Conservation (phyloP, 2,113 vertebrate species). For the Fukomys damarensis region DNA sequence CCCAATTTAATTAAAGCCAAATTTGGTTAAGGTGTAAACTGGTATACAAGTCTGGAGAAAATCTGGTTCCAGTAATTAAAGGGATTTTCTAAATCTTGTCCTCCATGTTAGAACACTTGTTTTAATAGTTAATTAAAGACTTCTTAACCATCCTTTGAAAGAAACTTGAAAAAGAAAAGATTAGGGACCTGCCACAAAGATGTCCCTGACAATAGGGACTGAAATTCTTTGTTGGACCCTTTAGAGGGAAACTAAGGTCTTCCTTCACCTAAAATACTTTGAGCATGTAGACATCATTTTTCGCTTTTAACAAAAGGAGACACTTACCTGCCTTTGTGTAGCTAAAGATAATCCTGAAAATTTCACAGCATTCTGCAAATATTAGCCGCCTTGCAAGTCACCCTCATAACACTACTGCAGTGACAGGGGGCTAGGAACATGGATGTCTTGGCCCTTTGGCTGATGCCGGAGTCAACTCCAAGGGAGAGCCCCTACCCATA, state of each 20-base stretch:
- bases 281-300: constrained; percentile 5
- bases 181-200: constrained; percentile 69
- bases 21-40: constrained; percentile 78
- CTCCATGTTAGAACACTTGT: constrained; percentile 75
- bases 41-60: constrained; percentile 82
- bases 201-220: constrained; percentile 34
- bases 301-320: constrained; percentile 54
- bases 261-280: constrained; percentile 72
- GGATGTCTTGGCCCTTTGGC: background rate
- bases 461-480: background rate
- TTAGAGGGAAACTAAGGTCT: constrained; percentile 63
- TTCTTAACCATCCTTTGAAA: constrained; percentile 81
- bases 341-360: background rate
- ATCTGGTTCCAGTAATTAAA: constrained; percentile 86
- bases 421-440: background rate
- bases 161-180: constrained; percentile 73
- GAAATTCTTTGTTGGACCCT: constrained; percentile 74
- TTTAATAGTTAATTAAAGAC: constrained; percentile 86
- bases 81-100: constrained; percentile 84
- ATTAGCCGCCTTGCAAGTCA: background rate
- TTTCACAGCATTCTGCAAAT: background rate
- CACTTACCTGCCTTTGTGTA: constrained; percentile 43
- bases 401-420: accelerated
- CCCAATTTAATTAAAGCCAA: constrained; percentile 78
- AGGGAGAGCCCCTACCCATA: background rate